Conservation (phyloP, 2,797 vertebrate species). For the Enteromius unitaeniatus region DNA sequence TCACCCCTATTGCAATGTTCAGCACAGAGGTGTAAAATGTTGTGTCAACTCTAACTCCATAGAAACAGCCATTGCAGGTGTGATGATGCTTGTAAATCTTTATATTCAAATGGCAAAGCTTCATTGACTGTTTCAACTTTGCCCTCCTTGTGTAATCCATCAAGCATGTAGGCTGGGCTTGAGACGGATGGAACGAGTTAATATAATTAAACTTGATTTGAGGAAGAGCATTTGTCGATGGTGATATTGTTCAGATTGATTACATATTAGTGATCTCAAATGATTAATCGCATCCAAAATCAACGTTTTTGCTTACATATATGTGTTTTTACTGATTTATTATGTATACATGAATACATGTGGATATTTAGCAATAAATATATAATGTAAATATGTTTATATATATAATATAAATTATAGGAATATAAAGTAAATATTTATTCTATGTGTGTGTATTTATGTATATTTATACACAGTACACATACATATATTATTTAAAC, state of each 20-base stretch:
- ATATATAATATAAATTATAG: too few relatives aligned
- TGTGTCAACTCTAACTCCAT: not conserved
- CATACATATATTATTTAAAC: too few relatives aligned
- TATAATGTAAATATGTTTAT: too few relatives aligned
- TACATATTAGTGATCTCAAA: not conserved
- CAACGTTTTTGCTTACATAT: too few relatives aligned
- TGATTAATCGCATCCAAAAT: too few relatives aligned
- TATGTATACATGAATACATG: too few relatives aligned
- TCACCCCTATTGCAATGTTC: not conserved
- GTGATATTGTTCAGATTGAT: conserved; percentile 2
- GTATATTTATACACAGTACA: too few relatives aligned
- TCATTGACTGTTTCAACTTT: not conserved
- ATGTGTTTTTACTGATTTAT: too few relatives aligned
- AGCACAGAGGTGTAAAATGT: not conserved
- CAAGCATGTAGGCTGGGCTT: not conserved
- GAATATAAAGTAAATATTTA: too few relatives aligned
- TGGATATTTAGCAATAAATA: too few relatives aligned
- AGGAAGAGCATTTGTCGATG: not conserved
- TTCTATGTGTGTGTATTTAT: too few relatives aligned
- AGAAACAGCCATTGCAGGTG: not conserved
- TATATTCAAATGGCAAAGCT: not conserved
- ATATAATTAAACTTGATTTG: conserved; percentile 26
- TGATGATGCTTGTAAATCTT: not conserved
- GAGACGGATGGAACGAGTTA: conserved; percentile 2
- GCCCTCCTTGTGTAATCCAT: not conserved